Base-by-base conservation (phyloP, 2,797 vertebrate species). In the Gymnothorax reevesii region DNA sequence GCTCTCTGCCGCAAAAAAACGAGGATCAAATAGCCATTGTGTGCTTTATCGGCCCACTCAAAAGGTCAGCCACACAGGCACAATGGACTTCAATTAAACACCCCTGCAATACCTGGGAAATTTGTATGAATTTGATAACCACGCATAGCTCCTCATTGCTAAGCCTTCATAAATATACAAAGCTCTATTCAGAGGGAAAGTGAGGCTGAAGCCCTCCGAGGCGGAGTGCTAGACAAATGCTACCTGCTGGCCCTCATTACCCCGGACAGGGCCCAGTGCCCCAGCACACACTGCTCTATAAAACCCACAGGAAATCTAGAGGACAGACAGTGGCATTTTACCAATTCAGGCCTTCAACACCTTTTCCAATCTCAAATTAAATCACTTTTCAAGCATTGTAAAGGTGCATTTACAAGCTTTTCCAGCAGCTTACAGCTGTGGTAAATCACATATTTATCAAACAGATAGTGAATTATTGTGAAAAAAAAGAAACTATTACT, bases 81-180 rank as follows among this genome's bases (percentile, higher is more conserved):
- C 94, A 94, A 91, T 91, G 93, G 94, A 88, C 95, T 89, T 92
- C 96, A 97, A 96, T 96, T 96, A 96, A 95, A 96, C 95, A 94
- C 93, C 92, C 91, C 88, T 91, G 93, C 95, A 96, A 95, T 95
- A 92, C 92, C 90, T 87, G 90, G 88, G 90, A 93, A 92, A 88
- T 89, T 87, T 87, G 88, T 86, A 85, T 85, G 85, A 73, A 83
- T 87, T 85, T 87, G 87, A 90, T 93, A 92, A 93, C 92, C 90
- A 69, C 7, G 92, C 92, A 93, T 93, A 94, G 94, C 93, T 96
- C 96, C 96, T 96, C 94, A 92, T 93, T 95, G 96, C 96, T 98
- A 98, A 99, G 97, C 97, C 97, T 92, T 91, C 94, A 98, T 97
- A 96, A 97, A 97, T 96, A 97, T 96, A 94, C 96, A 95, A 90